phyloP scores from a whole-genome alignment of 2,888 invertebrate genomes.

The Chrysodeixis includens region DNA sequence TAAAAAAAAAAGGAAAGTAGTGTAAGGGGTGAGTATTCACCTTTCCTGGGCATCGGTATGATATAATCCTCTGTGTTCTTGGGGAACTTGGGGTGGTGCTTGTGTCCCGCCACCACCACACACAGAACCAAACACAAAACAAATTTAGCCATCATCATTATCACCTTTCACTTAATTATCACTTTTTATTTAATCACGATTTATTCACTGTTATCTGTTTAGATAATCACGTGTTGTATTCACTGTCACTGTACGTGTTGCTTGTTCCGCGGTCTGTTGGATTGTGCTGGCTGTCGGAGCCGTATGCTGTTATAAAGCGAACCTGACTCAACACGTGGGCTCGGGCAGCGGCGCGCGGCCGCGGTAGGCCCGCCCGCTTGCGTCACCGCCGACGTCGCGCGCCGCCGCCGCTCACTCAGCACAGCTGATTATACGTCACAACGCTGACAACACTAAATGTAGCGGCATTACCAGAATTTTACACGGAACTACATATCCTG shows the following conservation, averaged over 20 bases:
- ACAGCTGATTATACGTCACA: conserved; percentile 73
- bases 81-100: conserved; percentile 78
- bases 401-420: conserved; percentile 59
- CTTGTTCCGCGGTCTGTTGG: conserved; percentile 74
- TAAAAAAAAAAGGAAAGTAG: neutral
- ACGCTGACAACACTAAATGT: conserved; percentile 34
- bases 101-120: conserved; percentile 70
- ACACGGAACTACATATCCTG: conserved; percentile 35
- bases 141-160: conserved; percentile 79
- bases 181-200: conserved; percentile 58
- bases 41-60: conserved; percentile 71
- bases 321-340: conserved; percentile 72
- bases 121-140: conserved; percentile 74
- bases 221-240: conserved; percentile 52
- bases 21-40: conserved; percentile 60
- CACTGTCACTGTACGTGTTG: conserved; percentile 71
- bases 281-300: conserved; percentile 71
- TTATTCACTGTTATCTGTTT: conserved; percentile 60
- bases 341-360: conserved; percentile 36
- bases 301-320: conserved; percentile 79
- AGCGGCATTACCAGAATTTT: conserved; percentile 26
- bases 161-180: conserved; percentile 59
- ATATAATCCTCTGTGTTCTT: conserved; percentile 63
- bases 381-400: conserved; percentile 63
- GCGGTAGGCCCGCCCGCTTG: conserved; percentile 66